phyloP scores from a whole-genome alignment of 2,888 invertebrate species.

The Tetragonisca angustula region DNA sequence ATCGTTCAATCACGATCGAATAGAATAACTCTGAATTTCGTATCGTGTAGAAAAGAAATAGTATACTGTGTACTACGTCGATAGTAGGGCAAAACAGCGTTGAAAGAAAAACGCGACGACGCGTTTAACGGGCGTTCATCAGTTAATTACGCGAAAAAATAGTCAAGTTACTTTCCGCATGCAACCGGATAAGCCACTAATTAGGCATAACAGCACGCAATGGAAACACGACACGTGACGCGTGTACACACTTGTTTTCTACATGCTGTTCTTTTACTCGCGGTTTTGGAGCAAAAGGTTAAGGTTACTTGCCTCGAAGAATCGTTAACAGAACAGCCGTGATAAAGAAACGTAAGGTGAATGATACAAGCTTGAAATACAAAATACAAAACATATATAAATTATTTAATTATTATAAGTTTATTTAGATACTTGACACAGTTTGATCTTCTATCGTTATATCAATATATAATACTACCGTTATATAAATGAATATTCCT shows the following conservation, averaged over 20 bases:
- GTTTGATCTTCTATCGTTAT: too few relatives aligned
- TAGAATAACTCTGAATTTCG: not conserved
- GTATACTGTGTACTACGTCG: not conserved
- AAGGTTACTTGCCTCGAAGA: not conserved
- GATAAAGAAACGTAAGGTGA: not conserved
- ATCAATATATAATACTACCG: too few relatives aligned
- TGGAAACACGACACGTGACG: slow-evolving; percentile 23
- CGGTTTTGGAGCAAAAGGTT: slow-evolving; percentile 13
- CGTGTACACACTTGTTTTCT: slow-evolving; percentile 25
- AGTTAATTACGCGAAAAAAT: slow-evolving; percentile 49
- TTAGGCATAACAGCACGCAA: slow-evolving; percentile 59
- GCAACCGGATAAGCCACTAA: slow-evolving; percentile 45
- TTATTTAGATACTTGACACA: too few relatives aligned
- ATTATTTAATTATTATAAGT: not conserved
- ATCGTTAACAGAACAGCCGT: not conserved
- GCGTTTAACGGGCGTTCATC: slow-evolving; percentile 40
- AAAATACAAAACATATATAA: not conserved
- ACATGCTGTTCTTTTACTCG: slow-evolving; percentile 21
- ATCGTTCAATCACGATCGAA: not conserved
- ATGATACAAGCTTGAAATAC: not conserved
- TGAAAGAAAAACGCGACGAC: slow-evolving; percentile 31
- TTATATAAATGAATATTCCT: too few relatives aligned
- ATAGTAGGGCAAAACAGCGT: not conserved
- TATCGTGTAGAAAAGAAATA: not conserved
- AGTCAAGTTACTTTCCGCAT: slow-evolving; percentile 51